Evolutionary conservation across 2,797 vertebrate genomes (phyloP).

Genomic region (Semotilus atromaculatus): DNA sequence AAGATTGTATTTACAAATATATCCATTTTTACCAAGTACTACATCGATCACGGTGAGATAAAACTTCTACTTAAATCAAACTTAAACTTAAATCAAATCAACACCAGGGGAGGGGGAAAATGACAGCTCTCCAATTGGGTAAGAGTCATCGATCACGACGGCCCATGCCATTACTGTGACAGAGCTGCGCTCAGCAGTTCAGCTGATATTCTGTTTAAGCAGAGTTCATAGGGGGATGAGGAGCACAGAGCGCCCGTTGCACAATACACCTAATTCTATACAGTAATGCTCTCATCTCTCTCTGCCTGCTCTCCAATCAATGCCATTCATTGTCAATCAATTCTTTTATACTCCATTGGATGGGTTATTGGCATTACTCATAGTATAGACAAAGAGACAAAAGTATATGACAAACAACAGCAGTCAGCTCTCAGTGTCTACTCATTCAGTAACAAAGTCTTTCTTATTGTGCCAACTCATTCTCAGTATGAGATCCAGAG

Average conservation of each 20-base stretch:
- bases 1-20: neutral
- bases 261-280: slow-evolving; percentile 34
- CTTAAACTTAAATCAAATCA: slow-evolving; percentile 34
- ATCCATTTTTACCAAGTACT: neutral
- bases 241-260: slow-evolving; percentile 26
- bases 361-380: slow-evolving; percentile 30
- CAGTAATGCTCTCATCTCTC: slow-evolving; percentile 27
- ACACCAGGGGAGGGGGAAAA: neutral
- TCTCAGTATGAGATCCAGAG: slow-evolving; percentile 19
- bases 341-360: slow-evolving; percentile 14
- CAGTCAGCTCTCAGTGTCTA: neutral
- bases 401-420: slow-evolving; percentile 5
- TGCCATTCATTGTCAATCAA: slow-evolving; percentile 5
- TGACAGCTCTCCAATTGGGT: slow-evolving; percentile 48
- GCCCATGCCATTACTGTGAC: slow-evolving; percentile 40
- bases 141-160: slow-evolving; percentile 47
- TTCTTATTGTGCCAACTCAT: slow-evolving; percentile 15
- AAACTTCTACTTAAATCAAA: neutral
- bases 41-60: slow-evolving; percentile 3
- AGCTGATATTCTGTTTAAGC: slow-evolving; percentile 14
- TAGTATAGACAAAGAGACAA: neutral
- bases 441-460: neutral
- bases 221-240: slow-evolving; percentile 30
- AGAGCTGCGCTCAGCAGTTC: slow-evolving; percentile 36
- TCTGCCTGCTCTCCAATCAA: slow-evolving; percentile 30